phyloP scores from a whole-genome alignment of 64 coral and sea anemone genomes.

The Orbicella faveolata region DNA sequence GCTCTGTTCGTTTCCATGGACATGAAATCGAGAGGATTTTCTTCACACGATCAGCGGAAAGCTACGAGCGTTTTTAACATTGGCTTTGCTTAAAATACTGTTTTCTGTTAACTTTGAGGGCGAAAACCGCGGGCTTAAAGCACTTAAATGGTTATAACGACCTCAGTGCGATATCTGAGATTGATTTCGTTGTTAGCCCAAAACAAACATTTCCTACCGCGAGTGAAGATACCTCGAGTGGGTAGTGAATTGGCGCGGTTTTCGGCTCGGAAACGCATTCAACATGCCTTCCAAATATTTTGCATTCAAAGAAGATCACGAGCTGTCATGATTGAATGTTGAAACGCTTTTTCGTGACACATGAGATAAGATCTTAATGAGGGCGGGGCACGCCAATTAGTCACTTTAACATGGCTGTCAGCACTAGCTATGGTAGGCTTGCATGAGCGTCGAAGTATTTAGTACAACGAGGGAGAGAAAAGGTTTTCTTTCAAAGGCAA shows the following conservation, averaged over 20 bases:
- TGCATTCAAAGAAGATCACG: constrained; percentile 4
- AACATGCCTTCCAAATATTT: constrained; percentile 38
- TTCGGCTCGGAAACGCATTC: background rate
- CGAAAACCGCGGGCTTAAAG: background rate
- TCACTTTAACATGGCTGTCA: constrained; percentile 51
- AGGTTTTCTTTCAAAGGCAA: background rate
- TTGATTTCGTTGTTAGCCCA: constrained; percentile 13
- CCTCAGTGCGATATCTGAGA: background rate
- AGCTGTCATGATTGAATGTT: background rate
- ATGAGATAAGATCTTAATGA: constrained; percentile 51
- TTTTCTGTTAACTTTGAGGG: background rate
- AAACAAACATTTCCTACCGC: constrained; percentile 42
- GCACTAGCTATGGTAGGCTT: background rate
- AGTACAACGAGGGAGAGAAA: background rate
- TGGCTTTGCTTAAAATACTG: background rate
- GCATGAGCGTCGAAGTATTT: background rate
- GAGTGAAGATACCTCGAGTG: constrained; percentile 51
- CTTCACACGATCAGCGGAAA: background rate
- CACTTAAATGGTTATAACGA: constrained; percentile 1
- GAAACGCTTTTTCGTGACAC: constrained; percentile 29
- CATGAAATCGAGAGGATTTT: background rate
- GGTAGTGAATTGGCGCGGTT: constrained; percentile 12
- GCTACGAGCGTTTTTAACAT: background rate
- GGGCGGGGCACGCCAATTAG: constrained; percentile 49
- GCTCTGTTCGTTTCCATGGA: background rate